Conservation (phyloP, 2,113 vertebrate species). For the Xiphophorus maculatus region DNA sequence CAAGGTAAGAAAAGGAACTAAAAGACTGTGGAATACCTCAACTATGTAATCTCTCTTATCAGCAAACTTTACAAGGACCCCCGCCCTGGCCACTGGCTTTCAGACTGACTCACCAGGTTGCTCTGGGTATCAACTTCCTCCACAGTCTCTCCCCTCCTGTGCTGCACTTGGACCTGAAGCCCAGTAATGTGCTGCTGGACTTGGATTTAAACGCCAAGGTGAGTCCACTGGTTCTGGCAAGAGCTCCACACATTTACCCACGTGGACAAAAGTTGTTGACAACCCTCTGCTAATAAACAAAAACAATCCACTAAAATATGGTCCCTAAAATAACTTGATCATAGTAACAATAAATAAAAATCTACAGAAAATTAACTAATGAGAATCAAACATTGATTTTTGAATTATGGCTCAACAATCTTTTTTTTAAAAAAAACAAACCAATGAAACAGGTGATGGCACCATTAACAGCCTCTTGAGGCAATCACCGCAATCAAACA, state of each 20-base stretch:
- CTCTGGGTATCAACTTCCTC: constrained; percentile 86
- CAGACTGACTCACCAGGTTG: constrained; percentile 79
- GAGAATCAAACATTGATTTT: no score
- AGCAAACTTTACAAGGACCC: constrained; percentile 42
- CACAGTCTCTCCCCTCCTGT: constrained; percentile 72
- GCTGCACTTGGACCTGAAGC: constrained; percentile 83
- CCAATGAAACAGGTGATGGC: no score
- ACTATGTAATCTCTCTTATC: background rate
- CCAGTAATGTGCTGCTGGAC: constrained; percentile 81
- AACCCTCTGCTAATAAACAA: no score
- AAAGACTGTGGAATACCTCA: background rate
- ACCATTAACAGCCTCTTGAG: no score
- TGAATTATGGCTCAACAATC: no score
- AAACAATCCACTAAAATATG: no score
- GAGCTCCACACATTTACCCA: background rate
- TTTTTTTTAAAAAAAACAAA: no score
- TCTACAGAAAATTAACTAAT: no score
- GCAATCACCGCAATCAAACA: no score
- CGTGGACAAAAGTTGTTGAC: no score
- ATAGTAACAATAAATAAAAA: no score
- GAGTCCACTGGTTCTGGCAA: constrained; percentile 8
- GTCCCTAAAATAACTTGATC: no score
- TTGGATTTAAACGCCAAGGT: constrained; percentile 73
- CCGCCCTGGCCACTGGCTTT: constrained; percentile 76
- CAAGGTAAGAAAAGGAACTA: background rate